Evolutionary conservation across 1,140 invertebrate species (phyloP).

Genomic region (Oncopodura yosiiana): DNA sequence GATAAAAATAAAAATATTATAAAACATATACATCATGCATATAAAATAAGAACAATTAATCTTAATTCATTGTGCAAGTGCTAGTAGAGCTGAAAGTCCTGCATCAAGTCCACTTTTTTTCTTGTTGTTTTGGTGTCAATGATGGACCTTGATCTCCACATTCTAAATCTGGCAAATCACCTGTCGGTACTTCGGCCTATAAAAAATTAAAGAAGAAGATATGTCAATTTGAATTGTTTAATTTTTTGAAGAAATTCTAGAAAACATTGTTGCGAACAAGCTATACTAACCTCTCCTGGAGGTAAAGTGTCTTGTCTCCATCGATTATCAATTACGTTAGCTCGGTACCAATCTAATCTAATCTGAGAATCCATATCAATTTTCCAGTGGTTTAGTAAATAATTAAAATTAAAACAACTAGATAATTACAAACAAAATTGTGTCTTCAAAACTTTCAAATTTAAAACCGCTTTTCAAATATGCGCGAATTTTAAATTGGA

Average conservation of each 20-base stretch:
- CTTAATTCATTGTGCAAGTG: conserved; percentile 19
- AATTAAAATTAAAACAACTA: no score
- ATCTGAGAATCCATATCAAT: conserved; percentile 30
- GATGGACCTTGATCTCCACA: conserved; percentile 30
- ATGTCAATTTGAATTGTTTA: background rate
- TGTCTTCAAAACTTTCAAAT: no score
- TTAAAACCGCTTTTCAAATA: no score
- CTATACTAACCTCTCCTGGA: conserved; percentile 30
- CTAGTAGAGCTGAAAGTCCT: conserved; percentile 20
- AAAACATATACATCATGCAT: no score
- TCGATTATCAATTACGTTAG: conserved; percentile 33
- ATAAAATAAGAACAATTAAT: background rate
- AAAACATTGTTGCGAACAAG: no score
- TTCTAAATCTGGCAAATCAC: conserved; percentile 31
- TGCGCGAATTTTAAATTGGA: no score
- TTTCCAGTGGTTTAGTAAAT: no score
- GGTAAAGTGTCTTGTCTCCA: conserved; percentile 31
- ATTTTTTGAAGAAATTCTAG: no score
- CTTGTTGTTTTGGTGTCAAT: conserved; percentile 33
- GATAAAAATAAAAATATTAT: no score
- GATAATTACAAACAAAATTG: no score
- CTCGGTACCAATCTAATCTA: conserved; percentile 30
- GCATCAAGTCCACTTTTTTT: conserved; percentile 34
- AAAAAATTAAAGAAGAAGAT: conserved; percentile 1
- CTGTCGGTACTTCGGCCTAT: conserved; percentile 26